Base-by-base conservation (phyloP, 2,797 vertebrate species). In the Eutrigla gurnardus region DNA sequence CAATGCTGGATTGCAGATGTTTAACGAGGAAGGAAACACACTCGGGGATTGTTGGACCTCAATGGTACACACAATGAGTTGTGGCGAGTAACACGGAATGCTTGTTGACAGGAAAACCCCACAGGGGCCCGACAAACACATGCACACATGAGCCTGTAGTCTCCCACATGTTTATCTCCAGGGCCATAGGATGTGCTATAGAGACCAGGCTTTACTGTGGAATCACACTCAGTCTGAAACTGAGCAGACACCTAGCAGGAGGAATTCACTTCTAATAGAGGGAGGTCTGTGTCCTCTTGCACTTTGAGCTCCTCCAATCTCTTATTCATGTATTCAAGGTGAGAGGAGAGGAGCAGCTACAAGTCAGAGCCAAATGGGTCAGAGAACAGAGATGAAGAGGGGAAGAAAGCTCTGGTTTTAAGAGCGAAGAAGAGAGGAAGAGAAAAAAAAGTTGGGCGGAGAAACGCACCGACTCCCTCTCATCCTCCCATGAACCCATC, bases 281-380 rank as follows among this genome's bases (percentile, higher is more conserved):
- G 6, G 36, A 81, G 57, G 70, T 77, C 17, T 37, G 47, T 71
- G 75, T 82, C 73, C 75, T 91, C 73, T 10, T 49, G 67, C 73
- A 61, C 61, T 85, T 63, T 58, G 55, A 82, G 59, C 76, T 78
- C 50, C 50, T 78, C 68, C 82, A 53, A 88, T 88, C 78, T 84
- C 80, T 65, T 83, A 88, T 89, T 91, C 78, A 88, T 87, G 73
- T 64, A 68, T 88, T 87, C 80, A 74, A 73, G 81, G 75, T 69
- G 83, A 78, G 64, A 57, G 60, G 66, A 63, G 69, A 65, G 57
- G 70, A 81, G 75, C 58, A 46, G 61, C 59, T 72, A 77, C 70
- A 77, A 58, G 70, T 13, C 42, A 81, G 71, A 75, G 73, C 10
- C 57, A 47, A 4, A 58, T 60, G 73, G 81, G 81, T 78, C 70